A percentile compares a stretch with the other conserved stretches of the same genome.
These are phyloP conservation scores for Bombus pyrosoma DNA, from an alignment of 1,140 invertebrate species.

Conservation along the genomic window DNA sequence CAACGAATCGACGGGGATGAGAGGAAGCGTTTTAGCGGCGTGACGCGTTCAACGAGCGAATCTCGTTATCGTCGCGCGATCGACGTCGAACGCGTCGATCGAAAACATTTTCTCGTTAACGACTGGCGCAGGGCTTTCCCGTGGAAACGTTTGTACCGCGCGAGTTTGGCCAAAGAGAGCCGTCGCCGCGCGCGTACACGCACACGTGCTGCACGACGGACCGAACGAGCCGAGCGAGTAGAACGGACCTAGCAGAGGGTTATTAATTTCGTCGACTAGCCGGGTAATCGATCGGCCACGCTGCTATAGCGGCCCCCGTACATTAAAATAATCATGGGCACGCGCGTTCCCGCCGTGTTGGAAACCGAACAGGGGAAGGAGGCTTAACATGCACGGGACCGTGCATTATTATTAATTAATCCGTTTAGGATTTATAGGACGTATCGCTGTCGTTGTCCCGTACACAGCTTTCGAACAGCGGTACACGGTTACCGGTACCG, in stretches of 20 bases:
- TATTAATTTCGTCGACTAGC: conserved; percentile 68
- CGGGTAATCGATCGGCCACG: conserved; percentile 63
- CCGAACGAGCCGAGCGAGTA: neutral
- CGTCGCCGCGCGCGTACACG: neutral
- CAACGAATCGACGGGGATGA: neutral
- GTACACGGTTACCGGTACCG: neutral
- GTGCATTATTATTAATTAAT: conserved; percentile 70
- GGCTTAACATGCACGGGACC: conserved; percentile 63
- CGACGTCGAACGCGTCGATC: conserved; percentile 17
- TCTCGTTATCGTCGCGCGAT: conserved; percentile 35
- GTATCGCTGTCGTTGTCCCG: conserved; percentile 46
- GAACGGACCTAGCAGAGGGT: conserved; percentile 28
- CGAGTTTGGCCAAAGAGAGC: no score
- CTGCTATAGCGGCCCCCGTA: conserved; percentile 49
- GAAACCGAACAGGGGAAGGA: conserved; percentile 21
- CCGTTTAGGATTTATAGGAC: conserved; percentile 68
- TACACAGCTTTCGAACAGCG: conserved; percentile 2
- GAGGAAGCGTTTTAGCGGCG: neutral
- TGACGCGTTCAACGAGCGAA: neutral
- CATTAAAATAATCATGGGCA: conserved; percentile 69
- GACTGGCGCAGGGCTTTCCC: neutral
- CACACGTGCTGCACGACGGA: neutral
- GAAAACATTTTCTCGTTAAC: conserved; percentile 54
- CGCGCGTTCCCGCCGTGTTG: conserved; percentile 53
- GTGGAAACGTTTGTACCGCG: conserved; percentile 31